A percentile compares a stretch with the other conserved stretches of the same genome.
phyloP scores from a whole-genome alignment of 2,113 vertebrate genomes.

The Nothobranchius kuhntae region DNA sequence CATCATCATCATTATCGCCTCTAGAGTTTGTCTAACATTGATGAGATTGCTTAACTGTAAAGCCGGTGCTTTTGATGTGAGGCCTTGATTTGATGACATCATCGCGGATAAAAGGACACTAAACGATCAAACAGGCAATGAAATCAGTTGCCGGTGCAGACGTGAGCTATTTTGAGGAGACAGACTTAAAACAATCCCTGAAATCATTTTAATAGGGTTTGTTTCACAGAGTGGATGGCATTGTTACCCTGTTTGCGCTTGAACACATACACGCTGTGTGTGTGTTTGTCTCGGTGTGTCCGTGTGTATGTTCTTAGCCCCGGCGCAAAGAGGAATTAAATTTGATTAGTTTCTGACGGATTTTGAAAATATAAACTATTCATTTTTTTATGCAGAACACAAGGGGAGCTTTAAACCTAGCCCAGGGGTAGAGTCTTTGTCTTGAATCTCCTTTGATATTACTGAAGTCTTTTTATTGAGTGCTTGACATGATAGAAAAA shows the following conservation, averaged over 20 bases:
- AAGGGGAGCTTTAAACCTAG: constrained; percentile 75
- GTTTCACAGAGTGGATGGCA: constrained; percentile 49
- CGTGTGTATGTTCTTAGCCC: constrained; percentile 65
- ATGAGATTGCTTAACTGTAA: constrained; percentile 38
- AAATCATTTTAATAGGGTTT: constrained; percentile 71
- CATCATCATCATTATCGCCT: constrained; percentile 68
- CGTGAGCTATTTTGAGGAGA: constrained; percentile 51
- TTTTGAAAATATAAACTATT: constrained; percentile 78
- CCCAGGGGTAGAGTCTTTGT: constrained; percentile 74
- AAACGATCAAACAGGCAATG: constrained; percentile 46
- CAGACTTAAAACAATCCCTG: constrained; percentile 58
- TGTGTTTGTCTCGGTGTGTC: constrained; percentile 53
- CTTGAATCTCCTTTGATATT: constrained; percentile 77
- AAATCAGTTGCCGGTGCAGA: constrained; percentile 48
- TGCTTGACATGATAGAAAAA: constrained; percentile 82
- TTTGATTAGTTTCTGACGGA: constrained; percentile 75
- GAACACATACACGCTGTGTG: constrained; percentile 30
- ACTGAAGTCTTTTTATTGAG: constrained; percentile 77
- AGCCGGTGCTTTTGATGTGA: constrained; percentile 37
- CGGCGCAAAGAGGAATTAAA: constrained; percentile 67
- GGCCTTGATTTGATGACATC: constrained; percentile 54
- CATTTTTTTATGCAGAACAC: constrained; percentile 72
- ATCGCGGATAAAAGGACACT: constrained; percentile 37
- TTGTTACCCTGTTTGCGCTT: constrained; percentile 48
- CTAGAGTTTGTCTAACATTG: constrained; percentile 40